Evolutionary conservation across 2,113 vertebrate genomes (phyloP), one percentile per base, ranked within the genome.

Genomic region (Azemiops feae): DNA sequence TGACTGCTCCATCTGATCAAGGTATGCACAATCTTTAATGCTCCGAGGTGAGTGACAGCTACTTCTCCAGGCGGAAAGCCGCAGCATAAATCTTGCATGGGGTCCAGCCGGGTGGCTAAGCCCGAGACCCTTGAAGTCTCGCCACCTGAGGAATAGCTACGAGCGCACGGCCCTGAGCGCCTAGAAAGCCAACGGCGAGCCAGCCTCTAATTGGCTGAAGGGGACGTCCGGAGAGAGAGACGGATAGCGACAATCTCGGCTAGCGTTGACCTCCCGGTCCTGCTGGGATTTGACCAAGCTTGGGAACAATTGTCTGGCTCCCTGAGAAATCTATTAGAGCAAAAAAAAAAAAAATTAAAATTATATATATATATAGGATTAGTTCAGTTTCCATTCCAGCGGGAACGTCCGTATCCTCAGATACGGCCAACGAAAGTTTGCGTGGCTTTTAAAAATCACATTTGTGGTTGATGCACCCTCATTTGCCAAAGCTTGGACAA

Each of bases 301-400:
- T 60, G 92, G 92, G 90, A 92, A 94, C 89, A 92, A 95, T 91
- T 89, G 93, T 89, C 90, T 88, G 85, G 39, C 87, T 94, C 94
- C 95, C 95, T 85, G 64, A 94, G 95, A 95, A 95, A 95, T 94
- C 94, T 92, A 94, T 95, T 95, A 95, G 93, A 94, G 92, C 93
- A 89, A 92, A 93, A 90, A 86, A 94, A 47, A 60, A 91, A 92
- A 57, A 50, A 25, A 64, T 47, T 47, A 47, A 47, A 47, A 47
- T 47, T 45, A 23, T 52, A 25, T 45, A 45, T 45, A 45, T 45
- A 45, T 45, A 45, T 7, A 34, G 58, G 85, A 74, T 91, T 69
- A 47, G 85, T 12, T 39, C 20, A 22, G 54, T 23, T 53, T 57
- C 34, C 45, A 4, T 2, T 81, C 64, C 87, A 52, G 52, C 1